phyloP scores from a whole-genome alignment of 1,140 invertebrate species.

The Choristoneura fumiferana region DNA sequence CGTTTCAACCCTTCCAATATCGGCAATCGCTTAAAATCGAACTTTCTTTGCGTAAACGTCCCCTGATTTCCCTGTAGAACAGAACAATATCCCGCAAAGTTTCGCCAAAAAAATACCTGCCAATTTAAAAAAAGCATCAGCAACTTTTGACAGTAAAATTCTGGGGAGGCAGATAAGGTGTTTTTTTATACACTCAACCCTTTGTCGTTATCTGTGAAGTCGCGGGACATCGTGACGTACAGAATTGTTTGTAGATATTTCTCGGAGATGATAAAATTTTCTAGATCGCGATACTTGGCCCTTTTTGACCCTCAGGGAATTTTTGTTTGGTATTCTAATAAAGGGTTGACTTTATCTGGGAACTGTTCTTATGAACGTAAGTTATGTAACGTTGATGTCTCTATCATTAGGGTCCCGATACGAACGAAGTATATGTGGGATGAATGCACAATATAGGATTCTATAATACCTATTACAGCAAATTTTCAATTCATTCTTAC shows the following conservation, averaged over 20 bases:
- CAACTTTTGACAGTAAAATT: not conserved
- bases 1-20: too few relatives aligned
- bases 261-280: conserved; percentile 3
- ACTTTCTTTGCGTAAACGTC: not conserved
- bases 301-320: not conserved
- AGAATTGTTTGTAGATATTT: conserved; percentile 12
- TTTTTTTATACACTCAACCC: not conserved
- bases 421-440: too few relatives aligned
- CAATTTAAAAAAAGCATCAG: not conserved
- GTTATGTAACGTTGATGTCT: too few relatives aligned
- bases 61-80: too few relatives aligned
- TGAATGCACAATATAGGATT: too few relatives aligned
- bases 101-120: not conserved
- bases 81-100: too few relatives aligned
- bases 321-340: conserved; percentile 2
- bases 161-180: not conserved
- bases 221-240: not conserved
- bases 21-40: too few relatives aligned
- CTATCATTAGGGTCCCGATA: too few relatives aligned
- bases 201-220: not conserved
- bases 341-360: conserved; percentile 11
- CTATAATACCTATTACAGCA: too few relatives aligned
- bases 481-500: too few relatives aligned
- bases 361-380: too few relatives aligned
- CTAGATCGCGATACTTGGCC: not conserved